phyloP scores from a whole-genome alignment of 2,888 invertebrate species.

The Caradrina kadenii region DNA sequence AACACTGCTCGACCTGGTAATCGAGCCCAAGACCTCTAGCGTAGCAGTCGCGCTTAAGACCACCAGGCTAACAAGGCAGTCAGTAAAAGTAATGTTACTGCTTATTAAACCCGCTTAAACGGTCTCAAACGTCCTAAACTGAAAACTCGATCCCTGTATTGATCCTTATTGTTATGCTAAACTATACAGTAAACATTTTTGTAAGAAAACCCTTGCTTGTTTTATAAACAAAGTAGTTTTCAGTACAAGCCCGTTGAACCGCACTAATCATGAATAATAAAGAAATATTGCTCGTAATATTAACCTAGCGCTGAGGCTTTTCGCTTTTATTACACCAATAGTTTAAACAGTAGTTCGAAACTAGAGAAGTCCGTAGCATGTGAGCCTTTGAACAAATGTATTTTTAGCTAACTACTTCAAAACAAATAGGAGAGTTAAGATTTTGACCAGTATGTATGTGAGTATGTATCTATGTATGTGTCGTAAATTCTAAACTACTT shows the following conservation, averaged over 20 bases:
- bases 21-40: too few species aligned
- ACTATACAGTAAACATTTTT: conserved; percentile 17
- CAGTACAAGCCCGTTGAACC: conserved; percentile 3
- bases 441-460: too few species aligned
- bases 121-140: neutral
- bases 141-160: conserved; percentile 7
- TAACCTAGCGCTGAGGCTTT: conserved; percentile 10
- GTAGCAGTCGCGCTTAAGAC: too few species aligned
- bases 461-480: too few species aligned
- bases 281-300: conserved; percentile 44
- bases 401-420: too few species aligned
- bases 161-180: conserved; percentile 2
- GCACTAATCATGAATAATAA: conserved; percentile 49
- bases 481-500: too few species aligned
- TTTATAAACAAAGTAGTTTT: conserved; percentile 26
- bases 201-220: neutral
- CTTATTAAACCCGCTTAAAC: neutral
- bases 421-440: too few species aligned
- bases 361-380: too few species aligned
- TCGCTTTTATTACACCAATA: conserved; percentile 17
- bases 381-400: too few species aligned
- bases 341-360: too few species aligned
- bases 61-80: too few species aligned
- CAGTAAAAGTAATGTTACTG: neutral
- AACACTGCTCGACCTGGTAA: too few species aligned